Conservation (phyloP, 2,797 vertebrate genomes). For the Mus spretus region DNA sequence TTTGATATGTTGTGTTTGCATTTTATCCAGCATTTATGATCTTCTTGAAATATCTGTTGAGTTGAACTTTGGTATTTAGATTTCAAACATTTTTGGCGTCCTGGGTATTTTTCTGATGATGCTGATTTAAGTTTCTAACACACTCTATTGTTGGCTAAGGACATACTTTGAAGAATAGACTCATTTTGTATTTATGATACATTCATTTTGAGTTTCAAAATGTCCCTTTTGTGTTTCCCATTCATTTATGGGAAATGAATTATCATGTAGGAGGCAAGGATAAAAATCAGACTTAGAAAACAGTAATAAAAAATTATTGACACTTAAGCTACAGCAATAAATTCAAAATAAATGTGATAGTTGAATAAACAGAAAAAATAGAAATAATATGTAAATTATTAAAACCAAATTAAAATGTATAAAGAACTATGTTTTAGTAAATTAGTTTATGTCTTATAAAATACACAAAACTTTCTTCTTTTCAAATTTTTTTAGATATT, state of each 20-base stretch:
- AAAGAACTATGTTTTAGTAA: not conserved
- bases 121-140: not conserved
- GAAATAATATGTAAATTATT: not conserved
- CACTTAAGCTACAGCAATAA: not conserved
- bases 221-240: not conserved
- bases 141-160: not conserved
- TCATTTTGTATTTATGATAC: constrained; percentile 5
- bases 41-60: not conserved
- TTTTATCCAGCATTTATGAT: not conserved
- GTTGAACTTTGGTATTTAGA: not conserved
- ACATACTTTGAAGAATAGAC: not conserved
- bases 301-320: not conserved
- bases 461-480: not conserved
- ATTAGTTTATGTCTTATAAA: not conserved
- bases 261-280: not conserved
- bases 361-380: not conserved
- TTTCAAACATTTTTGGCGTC: constrained; percentile 7
- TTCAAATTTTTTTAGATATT: too few relatives aligned
- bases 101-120: not conserved
- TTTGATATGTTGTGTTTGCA: not conserved
- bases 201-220: not conserved
- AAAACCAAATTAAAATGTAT: not conserved
- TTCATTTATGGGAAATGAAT: not conserved
- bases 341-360: not conserved
- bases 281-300: not conserved